Evolutionary conservation across 2,797 vertebrate species (phyloP), one percentile per base, ranked within the genome.

Genomic region (Darevskia mixta): DNA sequence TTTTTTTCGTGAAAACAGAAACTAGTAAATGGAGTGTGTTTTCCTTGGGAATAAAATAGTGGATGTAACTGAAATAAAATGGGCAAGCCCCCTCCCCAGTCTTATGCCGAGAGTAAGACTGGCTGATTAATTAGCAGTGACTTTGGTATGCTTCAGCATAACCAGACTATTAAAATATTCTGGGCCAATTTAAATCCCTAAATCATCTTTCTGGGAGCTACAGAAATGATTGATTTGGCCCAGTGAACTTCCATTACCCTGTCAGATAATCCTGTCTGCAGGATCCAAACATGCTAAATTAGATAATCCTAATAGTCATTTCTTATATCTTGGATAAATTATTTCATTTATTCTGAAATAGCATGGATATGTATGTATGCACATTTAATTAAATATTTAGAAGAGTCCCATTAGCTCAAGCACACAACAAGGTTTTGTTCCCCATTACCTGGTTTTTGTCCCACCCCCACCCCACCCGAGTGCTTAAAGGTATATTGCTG

Each of bases 81-180:
- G 0, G 25, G 85, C 89, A 43, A 67, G 17, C 82, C 86, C 85
- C 23, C 23, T 27, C 38, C 79, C 18, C 88, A 3, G 10, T 89
- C 27, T 67, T 66, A 75, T 83, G 76, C 71, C 20, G 67, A 38
- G 43, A 81, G 69, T 87, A 72, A 90, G 83, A 76, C 77, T 85
- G 43, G 29, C 32, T 79, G 77, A 90, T 90, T 87, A 81, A 81
- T 90, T 87, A 87, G 85, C 89, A 84, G 84, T 84, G 86, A 91
- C 69, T 87, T 93, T 92, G 91, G 92, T 95, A 91, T 91, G 71
- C 86, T 93, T 91, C 87, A 92, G 89, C 85, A 79, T 75, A 91
- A 89, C 79, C 49, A 91, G 87, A 92, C 79, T 64, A 87, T 88
- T 92, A 87, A 82, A 43, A 89, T 90, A 93, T 94, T 95, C 90